A percentile compares a stretch with the other conserved stretches of the same genome.
Conservation (phyloP, 2,888 invertebrate species). For the Drosophila antonietae region DNA sequence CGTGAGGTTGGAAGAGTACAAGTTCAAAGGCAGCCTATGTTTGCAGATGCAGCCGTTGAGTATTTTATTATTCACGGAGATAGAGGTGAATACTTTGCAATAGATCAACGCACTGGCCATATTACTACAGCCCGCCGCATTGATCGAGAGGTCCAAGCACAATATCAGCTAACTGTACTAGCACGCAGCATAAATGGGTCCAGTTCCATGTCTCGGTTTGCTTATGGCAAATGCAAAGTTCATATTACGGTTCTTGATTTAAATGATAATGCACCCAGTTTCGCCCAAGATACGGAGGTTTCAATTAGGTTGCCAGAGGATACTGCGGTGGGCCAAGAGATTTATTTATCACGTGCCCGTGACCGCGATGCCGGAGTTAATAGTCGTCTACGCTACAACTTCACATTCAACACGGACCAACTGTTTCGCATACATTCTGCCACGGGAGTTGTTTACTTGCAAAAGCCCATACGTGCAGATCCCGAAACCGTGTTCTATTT, state of each 20-base stretch:
- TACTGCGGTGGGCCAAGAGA: slow-evolving; percentile 96
- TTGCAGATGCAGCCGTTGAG: slow-evolving; percentile 84
- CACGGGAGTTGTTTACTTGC: slow-evolving; percentile 95
- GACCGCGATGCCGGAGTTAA: slow-evolving; percentile 96
- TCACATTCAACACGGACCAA: slow-evolving; percentile 92
- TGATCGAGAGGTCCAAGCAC: slow-evolving; percentile 92
- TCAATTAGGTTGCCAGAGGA: slow-evolving; percentile 91
- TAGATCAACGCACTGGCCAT: slow-evolving; percentile 91
- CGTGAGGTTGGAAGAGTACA: slow-evolving; percentile 92
- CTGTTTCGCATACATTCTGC: slow-evolving; percentile 93
- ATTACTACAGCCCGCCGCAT: slow-evolving; percentile 92
- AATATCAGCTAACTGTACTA: slow-evolving; percentile 92
- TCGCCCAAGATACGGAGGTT: slow-evolving; percentile 88
- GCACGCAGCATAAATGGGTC: slow-evolving; percentile 86
- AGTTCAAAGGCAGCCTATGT: slow-evolving; percentile 82
- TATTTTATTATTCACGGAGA: slow-evolving; percentile 86
- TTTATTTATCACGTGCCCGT: slow-evolving; percentile 93
- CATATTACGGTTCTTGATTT: slow-evolving; percentile 93
- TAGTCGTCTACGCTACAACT: slow-evolving; percentile 92
- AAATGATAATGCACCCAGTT: slow-evolving; percentile 96
- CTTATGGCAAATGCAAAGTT: slow-evolving; percentile 91
- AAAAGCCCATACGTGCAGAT: slow-evolving; percentile 90
- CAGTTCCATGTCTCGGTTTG: slow-evolving; percentile 85
- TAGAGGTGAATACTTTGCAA: slow-evolving; percentile 90
- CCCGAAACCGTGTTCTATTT: slow-evolving; percentile 90